phyloP scores from a whole-genome alignment of 2,888 invertebrate species.

The Melikaiella ostensackeni region DNA sequence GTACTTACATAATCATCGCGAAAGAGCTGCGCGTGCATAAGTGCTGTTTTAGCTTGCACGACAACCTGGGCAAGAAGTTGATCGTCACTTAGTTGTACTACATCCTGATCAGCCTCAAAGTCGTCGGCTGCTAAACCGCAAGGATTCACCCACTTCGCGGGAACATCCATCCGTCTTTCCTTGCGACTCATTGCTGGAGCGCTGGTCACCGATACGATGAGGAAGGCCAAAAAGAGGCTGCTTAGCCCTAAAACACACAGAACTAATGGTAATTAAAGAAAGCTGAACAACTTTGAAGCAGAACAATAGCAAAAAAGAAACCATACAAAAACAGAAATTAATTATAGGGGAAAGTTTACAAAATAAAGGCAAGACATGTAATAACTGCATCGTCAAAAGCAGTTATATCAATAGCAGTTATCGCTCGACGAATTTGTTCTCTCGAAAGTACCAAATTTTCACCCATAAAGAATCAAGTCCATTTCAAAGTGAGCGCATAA shows the following conservation, averaged over 20 bases:
- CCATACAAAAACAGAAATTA: neutral
- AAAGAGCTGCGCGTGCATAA: constrained; percentile 75
- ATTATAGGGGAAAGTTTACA: neutral
- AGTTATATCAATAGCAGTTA: neutral
- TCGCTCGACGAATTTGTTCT: neutral
- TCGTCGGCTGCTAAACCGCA: constrained; percentile 75
- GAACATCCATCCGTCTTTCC: constrained; percentile 64
- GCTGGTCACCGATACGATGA: constrained; percentile 68
- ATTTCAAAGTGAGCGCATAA: constrained; percentile 6
- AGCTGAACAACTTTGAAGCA: neutral
- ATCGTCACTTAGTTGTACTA: constrained; percentile 70
- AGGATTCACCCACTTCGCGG: constrained; percentile 79
- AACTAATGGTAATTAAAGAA: constrained; percentile 22
- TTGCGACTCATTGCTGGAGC: constrained; percentile 71
- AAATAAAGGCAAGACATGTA: neutral
- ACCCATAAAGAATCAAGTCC: constrained; percentile 26
- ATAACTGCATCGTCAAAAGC: neutral
- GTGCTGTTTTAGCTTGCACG: constrained; percentile 76
- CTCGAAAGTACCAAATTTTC: constrained; percentile 24
- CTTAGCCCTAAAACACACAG: constrained; percentile 69
- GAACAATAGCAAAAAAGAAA: neutral
- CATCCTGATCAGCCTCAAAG: constrained; percentile 67
- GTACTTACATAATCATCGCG: constrained; percentile 78
- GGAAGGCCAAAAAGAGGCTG: constrained; percentile 66
- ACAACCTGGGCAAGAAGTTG: constrained; percentile 77